Percentiles rank a stretch among this genome's conserved stretches.
phyloP scores from a whole-genome alignment of 2,113 vertebrate genomes.

The Salvelinus fontinalis region DNA sequence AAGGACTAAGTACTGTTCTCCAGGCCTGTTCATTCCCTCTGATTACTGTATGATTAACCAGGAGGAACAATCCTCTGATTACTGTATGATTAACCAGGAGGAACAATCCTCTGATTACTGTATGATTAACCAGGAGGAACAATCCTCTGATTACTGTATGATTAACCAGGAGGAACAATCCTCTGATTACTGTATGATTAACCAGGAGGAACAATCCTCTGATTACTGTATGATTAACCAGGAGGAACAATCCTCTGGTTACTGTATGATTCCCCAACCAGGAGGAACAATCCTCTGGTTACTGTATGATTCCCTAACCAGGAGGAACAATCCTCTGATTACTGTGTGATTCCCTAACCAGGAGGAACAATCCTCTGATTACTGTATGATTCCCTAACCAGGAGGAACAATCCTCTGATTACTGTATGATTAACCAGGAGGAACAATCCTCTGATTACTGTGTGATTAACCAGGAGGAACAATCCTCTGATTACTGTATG shows the following conservation, averaged over 20 bases:
- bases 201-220: neutral
- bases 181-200: neutral
- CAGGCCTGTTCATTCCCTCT: neutral
- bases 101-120: neutral
- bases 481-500: neutral
- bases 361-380: neutral
- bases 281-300: neutral
- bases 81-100: neutral
- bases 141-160: neutral
- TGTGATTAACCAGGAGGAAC: too few species aligned
- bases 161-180: too few species aligned
- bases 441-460: neutral
- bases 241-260: too few species aligned
- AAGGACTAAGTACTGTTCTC: neutral
- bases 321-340: neutral
- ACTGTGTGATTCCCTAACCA: neutral
- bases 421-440: neutral
- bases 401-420: neutral
- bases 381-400: neutral
- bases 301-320: neutral
- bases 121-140: too few species aligned
- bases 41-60: neutral
- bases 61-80: neutral
- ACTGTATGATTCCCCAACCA: too few species aligned
- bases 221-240: neutral